Percentiles rank a stretch among this genome's conserved stretches.
Evolutionary conservation across 2,797 vertebrate genomes (phyloP).

Genomic region (Sebastes baramenuke): DNA sequence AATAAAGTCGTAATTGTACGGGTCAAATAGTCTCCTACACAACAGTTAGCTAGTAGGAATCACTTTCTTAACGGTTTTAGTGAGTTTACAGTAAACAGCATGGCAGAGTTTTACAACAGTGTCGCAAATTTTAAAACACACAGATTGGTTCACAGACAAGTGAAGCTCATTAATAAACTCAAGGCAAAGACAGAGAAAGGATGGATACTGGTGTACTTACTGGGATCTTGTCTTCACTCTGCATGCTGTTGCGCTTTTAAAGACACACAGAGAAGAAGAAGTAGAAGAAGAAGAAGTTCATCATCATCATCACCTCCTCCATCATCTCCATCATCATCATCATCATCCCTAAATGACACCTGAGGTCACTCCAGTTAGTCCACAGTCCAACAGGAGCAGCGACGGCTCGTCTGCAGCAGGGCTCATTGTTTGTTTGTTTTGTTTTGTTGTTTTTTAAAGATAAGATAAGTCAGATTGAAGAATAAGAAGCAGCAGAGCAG

Average conservation of each 20-base stretch:
- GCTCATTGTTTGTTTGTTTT: slow-evolving; percentile 22
- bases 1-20: no score
- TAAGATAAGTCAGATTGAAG: background rate
- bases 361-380: slow-evolving; percentile 28
- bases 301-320: background rate
- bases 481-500: background rate
- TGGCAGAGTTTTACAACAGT: background rate
- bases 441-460: background rate
- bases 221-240: slow-evolving; percentile 73
- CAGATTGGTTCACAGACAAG: background rate
- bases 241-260: slow-evolving; percentile 76
- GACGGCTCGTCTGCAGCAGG: background rate
- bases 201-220: slow-evolving; percentile 68
- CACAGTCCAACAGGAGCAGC: slow-evolving; percentile 7
- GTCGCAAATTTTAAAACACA: background rate
- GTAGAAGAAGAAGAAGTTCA: slow-evolving; percentile 31
- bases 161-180: background rate
- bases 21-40: background rate
- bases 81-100: background rate
- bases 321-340: slow-evolving; percentile 21
- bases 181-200: background rate
- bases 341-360: background rate
- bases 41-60: background rate
- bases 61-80: background rate
- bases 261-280: slow-evolving; percentile 42